Conservation (phyloP, 2,888 invertebrate species). For the Nomada hirtipes region DNA sequence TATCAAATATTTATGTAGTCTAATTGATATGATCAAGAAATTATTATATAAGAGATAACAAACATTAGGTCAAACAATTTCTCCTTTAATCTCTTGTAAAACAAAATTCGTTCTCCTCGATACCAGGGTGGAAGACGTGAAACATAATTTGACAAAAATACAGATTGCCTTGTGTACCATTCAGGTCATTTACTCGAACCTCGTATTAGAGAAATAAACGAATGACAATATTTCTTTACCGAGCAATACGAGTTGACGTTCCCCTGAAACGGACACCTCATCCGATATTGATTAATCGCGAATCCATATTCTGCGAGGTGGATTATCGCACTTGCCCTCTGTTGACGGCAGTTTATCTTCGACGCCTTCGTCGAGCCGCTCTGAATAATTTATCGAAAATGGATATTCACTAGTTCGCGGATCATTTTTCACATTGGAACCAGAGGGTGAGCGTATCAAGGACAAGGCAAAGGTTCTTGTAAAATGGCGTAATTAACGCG, state of each 20-base stretch:
- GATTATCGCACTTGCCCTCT: slow-evolving; percentile 40
- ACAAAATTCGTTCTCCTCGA: neutral
- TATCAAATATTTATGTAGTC: no score
- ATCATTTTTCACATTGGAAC: slow-evolving; percentile 26
- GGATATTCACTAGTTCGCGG: slow-evolving; percentile 33
- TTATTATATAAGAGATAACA: no score
- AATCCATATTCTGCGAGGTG: slow-evolving; percentile 29
- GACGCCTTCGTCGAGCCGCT: slow-evolving; percentile 19
- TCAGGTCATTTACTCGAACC: neutral
- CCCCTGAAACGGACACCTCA: slow-evolving; percentile 6
- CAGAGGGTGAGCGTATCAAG: slow-evolving; percentile 1
- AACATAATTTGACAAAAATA: neutral
- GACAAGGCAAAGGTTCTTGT: neutral
- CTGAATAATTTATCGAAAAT: slow-evolving; percentile 57
- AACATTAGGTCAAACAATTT: no score
- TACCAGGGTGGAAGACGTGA: neutral
- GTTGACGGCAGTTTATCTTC: slow-evolving; percentile 53
- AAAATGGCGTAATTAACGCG: neutral
- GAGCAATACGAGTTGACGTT: slow-evolving; percentile 5
- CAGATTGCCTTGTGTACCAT: neutral
- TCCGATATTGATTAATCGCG: slow-evolving; percentile 57
- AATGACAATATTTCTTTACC: slow-evolving; percentile 20
- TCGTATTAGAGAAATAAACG: slow-evolving; percentile 5
- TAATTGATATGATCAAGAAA: no score
- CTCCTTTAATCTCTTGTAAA: no score